Conservation (phyloP, 2,113 vertebrate genomes). For the Cricetomys ansorgei region DNA sequence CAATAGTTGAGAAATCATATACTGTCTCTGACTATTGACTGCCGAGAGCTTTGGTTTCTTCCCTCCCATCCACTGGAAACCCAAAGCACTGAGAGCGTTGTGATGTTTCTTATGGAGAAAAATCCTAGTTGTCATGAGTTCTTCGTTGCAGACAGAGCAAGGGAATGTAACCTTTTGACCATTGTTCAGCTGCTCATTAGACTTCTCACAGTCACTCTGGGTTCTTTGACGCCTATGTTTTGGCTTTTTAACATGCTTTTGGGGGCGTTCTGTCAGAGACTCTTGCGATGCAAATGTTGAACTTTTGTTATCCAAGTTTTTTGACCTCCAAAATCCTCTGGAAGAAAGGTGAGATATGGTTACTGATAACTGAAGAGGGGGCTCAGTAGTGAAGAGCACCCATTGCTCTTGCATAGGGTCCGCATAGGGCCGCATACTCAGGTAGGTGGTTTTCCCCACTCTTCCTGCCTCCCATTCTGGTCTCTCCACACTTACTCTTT, state of each 20-base stretch:
- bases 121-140: background rate
- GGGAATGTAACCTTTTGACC: background rate
- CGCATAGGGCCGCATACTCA: background rate
- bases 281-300: too few relatives aligned
- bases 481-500: too few relatives aligned
- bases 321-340: conserved; percentile 72
- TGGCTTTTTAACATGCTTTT: background rate
- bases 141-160: conserved; percentile 78
- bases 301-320: background rate
- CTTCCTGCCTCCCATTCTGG: too few relatives aligned
- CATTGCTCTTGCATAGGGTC: background rate
- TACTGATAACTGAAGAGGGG: background rate
- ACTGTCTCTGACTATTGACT: conserved; percentile 59
- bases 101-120: conserved; percentile 82
- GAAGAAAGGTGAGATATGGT: conserved; percentile 54
- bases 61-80: background rate
- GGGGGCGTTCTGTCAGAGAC: rapidly evolving
- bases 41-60: background rate
- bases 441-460: background rate
- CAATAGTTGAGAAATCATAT: conserved; percentile 67
- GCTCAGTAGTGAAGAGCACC: too few relatives aligned
- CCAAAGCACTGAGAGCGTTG: conserved; percentile 69
- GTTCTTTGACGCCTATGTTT: background rate
- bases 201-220: rapidly evolving
- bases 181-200: rapidly evolving